Conservation (phyloP, 1,140 invertebrate genomes). For the Diploscapter pachys region DNA sequence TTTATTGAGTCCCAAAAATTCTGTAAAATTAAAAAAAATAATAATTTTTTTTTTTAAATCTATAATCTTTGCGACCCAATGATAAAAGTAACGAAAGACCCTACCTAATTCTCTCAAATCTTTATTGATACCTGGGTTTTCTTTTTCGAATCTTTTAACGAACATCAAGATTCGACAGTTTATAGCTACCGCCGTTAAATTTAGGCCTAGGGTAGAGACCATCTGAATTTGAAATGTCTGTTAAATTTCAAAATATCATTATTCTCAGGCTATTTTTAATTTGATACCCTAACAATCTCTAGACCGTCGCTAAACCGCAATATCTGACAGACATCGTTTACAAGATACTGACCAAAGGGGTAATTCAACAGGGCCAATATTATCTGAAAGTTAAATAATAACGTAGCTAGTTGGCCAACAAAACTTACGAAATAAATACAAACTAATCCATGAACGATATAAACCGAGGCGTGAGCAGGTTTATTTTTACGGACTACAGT, state of each 20-base stretch:
- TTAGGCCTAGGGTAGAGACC: slow-evolving; percentile 6
- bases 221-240: slow-evolving; percentile 7
- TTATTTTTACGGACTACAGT: slow-evolving; percentile 14
- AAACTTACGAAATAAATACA: slow-evolving; percentile 10
- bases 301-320: slow-evolving; percentile 16
- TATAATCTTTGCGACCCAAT: not conserved
- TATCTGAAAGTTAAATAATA: slow-evolving; percentile 2
- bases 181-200: slow-evolving; percentile 7
- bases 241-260: not conserved
- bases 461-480: slow-evolving; percentile 2
- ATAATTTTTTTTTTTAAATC: no score
- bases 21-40: not conserved
- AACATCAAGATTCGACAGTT: slow-evolving; percentile 16
- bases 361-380: slow-evolving; percentile 21
- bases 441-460: slow-evolving; percentile 6
- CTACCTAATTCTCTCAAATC: no score
- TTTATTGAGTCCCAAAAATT: not conserved
- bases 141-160: slow-evolving; percentile 17
- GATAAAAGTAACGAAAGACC: no score
- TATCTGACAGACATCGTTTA: slow-evolving; percentile 14
- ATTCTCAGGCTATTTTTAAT: not conserved
- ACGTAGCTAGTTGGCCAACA: not conserved
- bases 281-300: slow-evolving; percentile 10
- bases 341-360: slow-evolving; percentile 12
- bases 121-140: not conserved